Evolutionary conservation across 2,888 invertebrate genomes (phyloP).

Genomic region (Erpobdella octoculata): DNA sequence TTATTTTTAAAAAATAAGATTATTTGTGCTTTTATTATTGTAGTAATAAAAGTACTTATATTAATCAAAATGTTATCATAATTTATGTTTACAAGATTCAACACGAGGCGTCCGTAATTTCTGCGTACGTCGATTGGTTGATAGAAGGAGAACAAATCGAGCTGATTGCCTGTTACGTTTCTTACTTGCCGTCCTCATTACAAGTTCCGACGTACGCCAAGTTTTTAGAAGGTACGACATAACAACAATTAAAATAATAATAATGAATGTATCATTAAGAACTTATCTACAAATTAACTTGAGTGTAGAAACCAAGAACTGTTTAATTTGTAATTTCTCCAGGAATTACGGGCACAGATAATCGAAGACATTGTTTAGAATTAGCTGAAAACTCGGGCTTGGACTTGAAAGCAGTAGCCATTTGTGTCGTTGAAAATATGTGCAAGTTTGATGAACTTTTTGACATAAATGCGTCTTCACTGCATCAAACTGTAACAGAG

Average conservation of each 20-base stretch:
- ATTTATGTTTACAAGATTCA: too few species aligned
- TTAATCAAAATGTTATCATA: too few species aligned
- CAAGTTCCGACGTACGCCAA: conserved; percentile 55
- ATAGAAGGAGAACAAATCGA: conserved; percentile 68
- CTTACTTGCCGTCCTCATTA: conserved; percentile 64
- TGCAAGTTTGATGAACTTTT: background rate
- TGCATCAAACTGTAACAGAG: background rate
- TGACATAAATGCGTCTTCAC: background rate
- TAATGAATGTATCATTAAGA: too few species aligned
- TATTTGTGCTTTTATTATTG: too few species aligned
- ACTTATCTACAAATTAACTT: too few species aligned
- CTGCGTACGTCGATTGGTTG: conserved; percentile 63
- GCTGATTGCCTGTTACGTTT: conserved; percentile 75
- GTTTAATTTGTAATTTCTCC: background rate
- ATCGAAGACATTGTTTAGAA: conserved; percentile 50
- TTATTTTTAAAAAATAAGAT: too few species aligned
- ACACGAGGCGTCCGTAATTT: background rate
- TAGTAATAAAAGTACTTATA: too few species aligned
- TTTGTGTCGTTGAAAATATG: background rate
- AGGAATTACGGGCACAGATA: conserved; percentile 49
- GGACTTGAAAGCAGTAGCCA: conserved; percentile 52
- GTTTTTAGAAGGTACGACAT: conserved; percentile 52
- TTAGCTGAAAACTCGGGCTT: conserved; percentile 64
- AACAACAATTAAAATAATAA: too few species aligned
- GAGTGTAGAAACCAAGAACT: too few species aligned